phyloP scores from a whole-genome alignment of 2,797 vertebrate species.

The Phyllotis vaccarum region DNA sequence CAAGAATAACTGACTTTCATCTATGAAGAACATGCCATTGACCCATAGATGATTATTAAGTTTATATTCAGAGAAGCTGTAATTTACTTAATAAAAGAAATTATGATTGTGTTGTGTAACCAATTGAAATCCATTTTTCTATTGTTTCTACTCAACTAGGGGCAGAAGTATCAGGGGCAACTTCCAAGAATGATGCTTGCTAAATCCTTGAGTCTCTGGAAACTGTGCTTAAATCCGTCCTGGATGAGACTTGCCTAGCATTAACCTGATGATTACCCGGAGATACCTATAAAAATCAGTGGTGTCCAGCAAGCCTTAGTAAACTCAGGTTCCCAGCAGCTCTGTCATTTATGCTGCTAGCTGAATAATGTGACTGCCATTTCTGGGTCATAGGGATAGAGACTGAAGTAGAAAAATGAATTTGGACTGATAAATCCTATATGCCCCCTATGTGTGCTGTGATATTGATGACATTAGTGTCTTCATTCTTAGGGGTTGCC shows the following conservation, averaged over 20 bases:
- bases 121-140: slow-evolving; percentile 77
- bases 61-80: slow-evolving; percentile 88
- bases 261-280: not conserved
- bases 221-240: slow-evolving; percentile 48
- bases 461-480: not conserved
- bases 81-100: slow-evolving; percentile 85
- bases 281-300: not conserved
- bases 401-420: not conserved
- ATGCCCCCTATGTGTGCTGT: not conserved
- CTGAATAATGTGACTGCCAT: slow-evolving; percentile 1
- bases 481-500: slow-evolving; percentile 80
- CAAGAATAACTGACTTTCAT: slow-evolving; percentile 86
- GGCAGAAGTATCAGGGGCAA: slow-evolving; percentile 67
- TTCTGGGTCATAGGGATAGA: not conserved
- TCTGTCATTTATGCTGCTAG: not conserved
- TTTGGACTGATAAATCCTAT: not conserved
- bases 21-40: slow-evolving; percentile 82
- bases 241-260: slow-evolving; percentile 30
- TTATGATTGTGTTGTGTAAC: slow-evolving; percentile 74
- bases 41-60: slow-evolving; percentile 85
- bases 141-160: slow-evolving; percentile 74
- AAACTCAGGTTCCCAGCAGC: slow-evolving; percentile 41
- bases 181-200: slow-evolving; percentile 78
- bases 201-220: slow-evolving; percentile 16
- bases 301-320: slow-evolving; percentile 52